Evolutionary conservation across 1,140 invertebrate species (phyloP), one percentile per base, ranked within the genome.

Genomic region (Rhyacophila brunnea): DNA sequence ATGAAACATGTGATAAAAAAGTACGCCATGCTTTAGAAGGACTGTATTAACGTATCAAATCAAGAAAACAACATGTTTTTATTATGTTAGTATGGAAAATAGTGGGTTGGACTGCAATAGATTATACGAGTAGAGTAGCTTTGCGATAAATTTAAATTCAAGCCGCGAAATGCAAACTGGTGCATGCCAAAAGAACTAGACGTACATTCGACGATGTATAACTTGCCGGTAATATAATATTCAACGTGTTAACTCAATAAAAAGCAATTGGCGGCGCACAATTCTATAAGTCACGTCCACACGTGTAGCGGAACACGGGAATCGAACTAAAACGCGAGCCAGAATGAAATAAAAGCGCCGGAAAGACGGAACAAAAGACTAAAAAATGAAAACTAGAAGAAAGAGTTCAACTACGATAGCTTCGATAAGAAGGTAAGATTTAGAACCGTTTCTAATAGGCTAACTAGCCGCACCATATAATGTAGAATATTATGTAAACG

Each of bases 181-280:
- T 47, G 54, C 43, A 56, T 38, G 32, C 4, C 38, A 36, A 56
- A 56, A 56, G 43, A 48, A 32, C 44, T 28, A 23, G 43, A 45
- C 43, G n/a, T 28, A n/a, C 19, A 23, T 28, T 34, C 43, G n/a
- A 35, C 14, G 9, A 3, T 55, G 44, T 56, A 56, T 56, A 56
- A 56, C 54, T 56, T 28, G 7, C 11, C 54, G 13, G 35, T 56
- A 56, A 56, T 40, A 45, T 56, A 56, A 56, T 47, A 48, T 56
- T 56, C 44, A 36, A 45, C 28, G 54, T 38, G 43, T 56, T 56
- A 56, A 56, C 54, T 56, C 54, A 44, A 56, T 56, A 56, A 56
- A 35, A 48, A 47, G 7, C 54, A 56, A 56, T 56, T 48, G 44
- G 32, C 20, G 28, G 44, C 17, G 20, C 10, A 10, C 10, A 36